These are phyloP conservation scores for Hemibagrus wyckioides DNA, from an alignment of 2,113 vertebrate genomes.

Conservation along the genomic window DNA sequence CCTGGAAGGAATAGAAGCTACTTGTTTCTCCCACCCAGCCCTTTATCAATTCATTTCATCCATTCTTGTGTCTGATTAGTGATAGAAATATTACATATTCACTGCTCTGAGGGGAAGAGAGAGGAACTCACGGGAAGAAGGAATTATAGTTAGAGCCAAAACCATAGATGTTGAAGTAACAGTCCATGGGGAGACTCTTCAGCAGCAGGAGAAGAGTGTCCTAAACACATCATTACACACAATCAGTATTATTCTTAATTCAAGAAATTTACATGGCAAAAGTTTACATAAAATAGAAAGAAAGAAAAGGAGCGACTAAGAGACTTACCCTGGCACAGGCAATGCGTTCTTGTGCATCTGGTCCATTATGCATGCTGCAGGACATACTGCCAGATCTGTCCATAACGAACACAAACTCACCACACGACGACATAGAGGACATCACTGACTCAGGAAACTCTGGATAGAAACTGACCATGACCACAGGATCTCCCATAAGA, in stretches of 20 bases:
- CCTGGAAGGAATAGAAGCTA: not conserved
- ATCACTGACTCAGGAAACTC: slow-evolving; percentile 68
- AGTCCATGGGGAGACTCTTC: slow-evolving; percentile 85
- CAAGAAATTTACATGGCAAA: not conserved
- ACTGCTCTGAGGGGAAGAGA: not conserved
- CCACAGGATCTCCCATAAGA: slow-evolving; percentile 75
- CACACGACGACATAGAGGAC: slow-evolving; percentile 57
- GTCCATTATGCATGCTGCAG: not conserved
- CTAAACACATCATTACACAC: slow-evolving; percentile 54
- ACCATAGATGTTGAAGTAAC: slow-evolving; percentile 84
- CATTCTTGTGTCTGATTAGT: not conserved
- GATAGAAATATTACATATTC: not conserved
- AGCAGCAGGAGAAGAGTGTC: slow-evolving; percentile 78
- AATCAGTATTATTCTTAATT: not conserved
- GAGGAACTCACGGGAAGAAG: slow-evolving; percentile 70
- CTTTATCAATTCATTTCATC: not conserved
- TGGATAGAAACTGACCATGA: slow-evolving; percentile 84
- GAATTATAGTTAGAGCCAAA: slow-evolving; percentile 76
- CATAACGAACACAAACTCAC: slow-evolving; percentile 83
- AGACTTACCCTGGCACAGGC: slow-evolving; percentile 74
- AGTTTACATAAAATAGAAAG: not conserved
- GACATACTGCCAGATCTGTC: slow-evolving; percentile 82
- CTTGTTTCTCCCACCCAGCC: not conserved
- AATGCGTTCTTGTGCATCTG: slow-evolving; percentile 61
- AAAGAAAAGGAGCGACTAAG: not conserved